Percentiles rank a stretch among this genome's conserved stretches.
These are phyloP conservation scores for Drosophila guanche DNA, from an alignment of 1,140 invertebrate genomes.

Conservation along the genomic window DNA sequence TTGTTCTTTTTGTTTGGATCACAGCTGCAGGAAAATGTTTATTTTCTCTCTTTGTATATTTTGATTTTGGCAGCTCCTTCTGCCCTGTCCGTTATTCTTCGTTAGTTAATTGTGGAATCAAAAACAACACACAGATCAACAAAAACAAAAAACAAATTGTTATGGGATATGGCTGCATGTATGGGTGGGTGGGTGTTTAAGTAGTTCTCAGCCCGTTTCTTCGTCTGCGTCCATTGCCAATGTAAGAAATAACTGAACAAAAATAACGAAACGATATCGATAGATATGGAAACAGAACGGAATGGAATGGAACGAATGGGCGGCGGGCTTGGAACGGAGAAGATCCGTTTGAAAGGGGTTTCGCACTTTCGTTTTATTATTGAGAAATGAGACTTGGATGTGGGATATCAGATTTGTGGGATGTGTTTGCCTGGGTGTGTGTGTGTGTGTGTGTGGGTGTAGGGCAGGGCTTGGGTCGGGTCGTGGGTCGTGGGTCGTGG, in stretches of 20 bases:
- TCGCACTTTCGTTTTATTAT: conserved; percentile 12
- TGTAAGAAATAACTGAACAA: conserved; percentile 5
- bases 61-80: neutral
- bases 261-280: conserved; percentile 14
- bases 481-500: conserved; percentile 18
- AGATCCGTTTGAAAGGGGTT: too few species aligned
- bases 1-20: neutral
- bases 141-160: too few species aligned
- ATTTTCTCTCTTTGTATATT: neutral
- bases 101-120: too few species aligned
- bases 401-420: neutral
- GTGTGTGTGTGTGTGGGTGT: neutral
- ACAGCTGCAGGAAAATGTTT: conserved; percentile 12
- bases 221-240: conserved; percentile 51
- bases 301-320: too few species aligned
- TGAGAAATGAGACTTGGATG: conserved; percentile 8
- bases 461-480: neutral
- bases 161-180: too few species aligned
- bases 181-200: too few species aligned
- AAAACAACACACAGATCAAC: too few species aligned
- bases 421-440: conserved; percentile 5
- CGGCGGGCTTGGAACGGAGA: too few species aligned
- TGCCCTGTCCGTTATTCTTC: too few species aligned
- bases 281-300: neutral
- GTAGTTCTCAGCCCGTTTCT: neutral